A percentile compares a stretch with the other conserved stretches of the same genome.
Conservation (phyloP, 23 tunicate species). For the Styela clava region DNA sequence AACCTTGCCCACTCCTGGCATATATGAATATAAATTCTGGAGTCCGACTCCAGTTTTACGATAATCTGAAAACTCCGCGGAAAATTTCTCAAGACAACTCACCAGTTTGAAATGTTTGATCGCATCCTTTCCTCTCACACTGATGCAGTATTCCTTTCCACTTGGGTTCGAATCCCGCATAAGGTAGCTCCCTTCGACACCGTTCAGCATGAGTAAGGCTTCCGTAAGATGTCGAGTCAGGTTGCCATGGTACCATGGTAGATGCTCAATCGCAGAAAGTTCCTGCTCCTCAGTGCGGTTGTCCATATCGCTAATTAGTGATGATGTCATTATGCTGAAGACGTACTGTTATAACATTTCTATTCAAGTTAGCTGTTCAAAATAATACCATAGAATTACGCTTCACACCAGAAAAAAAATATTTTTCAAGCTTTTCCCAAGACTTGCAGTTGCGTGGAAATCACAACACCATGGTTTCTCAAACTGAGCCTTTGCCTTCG, state of each 20-base stretch:
- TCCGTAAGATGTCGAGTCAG: constrained; percentile 61
- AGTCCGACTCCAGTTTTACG: too few species aligned
- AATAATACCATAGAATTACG: too few species aligned
- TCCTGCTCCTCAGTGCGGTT: background rate
- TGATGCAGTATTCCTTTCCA: constrained; percentile 33
- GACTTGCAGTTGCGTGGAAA: too few species aligned
- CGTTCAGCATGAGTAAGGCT: constrained; percentile 65
- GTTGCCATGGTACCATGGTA: constrained; percentile 64
- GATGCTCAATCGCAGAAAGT: background rate
- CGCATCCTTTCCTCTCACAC: constrained; percentile 59
- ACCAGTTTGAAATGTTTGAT: constrained; percentile 85
- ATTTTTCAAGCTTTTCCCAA: too few species aligned
- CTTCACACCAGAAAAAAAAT: too few species aligned
- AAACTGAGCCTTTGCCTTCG: too few species aligned
- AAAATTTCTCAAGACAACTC: background rate
- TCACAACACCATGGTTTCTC: too few species aligned
- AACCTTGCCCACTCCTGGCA: too few species aligned
- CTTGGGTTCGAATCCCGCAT: constrained; percentile 22
- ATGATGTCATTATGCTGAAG: background rate
- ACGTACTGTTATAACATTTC: too few species aligned
- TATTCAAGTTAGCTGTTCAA: too few species aligned
- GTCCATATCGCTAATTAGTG: background rate
- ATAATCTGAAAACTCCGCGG: too few species aligned
- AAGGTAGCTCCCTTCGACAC: constrained; percentile 67
- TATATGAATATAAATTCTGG: too few species aligned